Percentiles rank a stretch among this genome's conserved stretches.
Conservation (phyloP, 2,113 vertebrate genomes). For the Gymnogyps californianus region DNA sequence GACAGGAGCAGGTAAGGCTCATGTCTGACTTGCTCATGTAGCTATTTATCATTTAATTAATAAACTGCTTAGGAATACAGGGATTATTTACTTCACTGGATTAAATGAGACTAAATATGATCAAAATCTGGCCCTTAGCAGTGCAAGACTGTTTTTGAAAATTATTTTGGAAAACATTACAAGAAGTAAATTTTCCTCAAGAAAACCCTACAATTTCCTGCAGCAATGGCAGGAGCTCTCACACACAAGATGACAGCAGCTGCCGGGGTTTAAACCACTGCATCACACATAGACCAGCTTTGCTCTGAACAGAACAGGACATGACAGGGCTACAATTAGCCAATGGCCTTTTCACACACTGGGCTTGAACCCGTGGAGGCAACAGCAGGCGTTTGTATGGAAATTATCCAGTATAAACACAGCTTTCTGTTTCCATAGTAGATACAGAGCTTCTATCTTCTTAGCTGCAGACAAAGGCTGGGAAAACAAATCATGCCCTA, state of each 20-base stretch:
- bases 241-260: background rate
- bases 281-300: background rate
- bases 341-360: background rate
- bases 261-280: background rate
- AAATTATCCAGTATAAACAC: slow-evolving; percentile 1
- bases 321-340: background rate
- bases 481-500: background rate
- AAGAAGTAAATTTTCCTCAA: background rate
- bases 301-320: background rate
- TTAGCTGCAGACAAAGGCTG: background rate
- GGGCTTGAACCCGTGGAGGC: background rate
- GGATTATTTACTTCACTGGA: background rate
- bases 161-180: background rate
- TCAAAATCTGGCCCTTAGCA: background rate
- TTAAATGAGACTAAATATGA: background rate
- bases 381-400: background rate
- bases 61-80: background rate
- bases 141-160: background rate
- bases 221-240: background rate
- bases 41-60: background rate
- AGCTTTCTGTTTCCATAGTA: slow-evolving; percentile 29
- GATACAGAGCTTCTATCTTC: background rate
- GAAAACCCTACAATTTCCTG: background rate
- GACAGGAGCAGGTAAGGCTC: background rate
- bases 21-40: background rate